These are phyloP conservation scores for Drepana arcuata DNA, from an alignment of 1,140 invertebrate species.

Conservation along the genomic window DNA sequence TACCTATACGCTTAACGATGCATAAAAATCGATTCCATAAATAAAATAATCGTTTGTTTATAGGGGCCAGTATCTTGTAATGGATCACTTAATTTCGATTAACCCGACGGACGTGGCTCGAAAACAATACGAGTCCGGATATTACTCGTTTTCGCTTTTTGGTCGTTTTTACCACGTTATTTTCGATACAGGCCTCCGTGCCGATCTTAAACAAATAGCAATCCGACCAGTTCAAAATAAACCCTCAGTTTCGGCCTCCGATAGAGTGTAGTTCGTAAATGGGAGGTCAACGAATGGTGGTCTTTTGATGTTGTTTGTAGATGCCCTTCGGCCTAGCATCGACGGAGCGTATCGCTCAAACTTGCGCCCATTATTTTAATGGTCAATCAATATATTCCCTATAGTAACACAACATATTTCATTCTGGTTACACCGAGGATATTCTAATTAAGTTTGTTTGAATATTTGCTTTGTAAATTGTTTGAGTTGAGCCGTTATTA, in stretches of 20 bases:
- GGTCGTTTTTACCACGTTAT: slow-evolving; percentile 52
- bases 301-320: slow-evolving; percentile 26
- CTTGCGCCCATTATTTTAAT: slow-evolving; percentile 52
- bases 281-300: slow-evolving; percentile 14
- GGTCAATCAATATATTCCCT: slow-evolving; percentile 50
- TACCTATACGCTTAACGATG: too few species aligned
- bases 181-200: slow-evolving; percentile 29
- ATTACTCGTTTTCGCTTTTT: slow-evolving; percentile 60
- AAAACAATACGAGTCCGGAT: slow-evolving; percentile 58
- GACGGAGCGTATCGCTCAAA: slow-evolving; percentile 38
- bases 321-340: slow-evolving; percentile 23
- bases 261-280: neutral
- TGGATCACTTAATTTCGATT: slow-evolving; percentile 68
- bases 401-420: slow-evolving; percentile 49
- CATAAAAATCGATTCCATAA: slow-evolving; percentile 50
- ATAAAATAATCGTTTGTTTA: slow-evolving; percentile 43
- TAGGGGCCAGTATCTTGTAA: slow-evolving; percentile 50
- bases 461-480: slow-evolving; percentile 60
- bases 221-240: slow-evolving; percentile 16
- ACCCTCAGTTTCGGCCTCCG: slow-evolving; percentile 3
- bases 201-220: slow-evolving; percentile 34
- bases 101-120: slow-evolving; percentile 32
- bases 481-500: slow-evolving; percentile 54
- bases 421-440: slow-evolving; percentile 33
- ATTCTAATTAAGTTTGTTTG: slow-evolving; percentile 61